Percentiles rank a stretch among this genome's conserved stretches.
These are phyloP conservation scores for Odobenus rosmarus DNA, from an alignment of 2,113 vertebrate species.

Conservation along the genomic window DNA sequence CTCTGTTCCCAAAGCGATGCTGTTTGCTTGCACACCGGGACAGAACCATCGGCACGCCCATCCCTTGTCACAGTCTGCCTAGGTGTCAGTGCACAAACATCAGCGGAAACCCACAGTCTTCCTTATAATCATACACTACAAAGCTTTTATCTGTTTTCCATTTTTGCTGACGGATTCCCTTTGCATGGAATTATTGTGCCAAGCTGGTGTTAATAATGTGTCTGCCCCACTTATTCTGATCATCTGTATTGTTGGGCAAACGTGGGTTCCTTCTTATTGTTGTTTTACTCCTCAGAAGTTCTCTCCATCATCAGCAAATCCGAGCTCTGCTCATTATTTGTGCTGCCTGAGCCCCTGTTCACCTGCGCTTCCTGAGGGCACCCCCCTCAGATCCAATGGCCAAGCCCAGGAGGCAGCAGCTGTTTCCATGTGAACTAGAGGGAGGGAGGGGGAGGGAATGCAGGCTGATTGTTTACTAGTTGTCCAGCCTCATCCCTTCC, in stretches of 20 bases:
- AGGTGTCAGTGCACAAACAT: not conserved
- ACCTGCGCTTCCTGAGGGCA: slow-evolving; percentile 66
- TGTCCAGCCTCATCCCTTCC: not conserved
- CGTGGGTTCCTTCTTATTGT: not conserved
- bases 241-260: slow-evolving; percentile 76
- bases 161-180: slow-evolving; percentile 66
- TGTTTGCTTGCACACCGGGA: accelerated
- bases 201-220: slow-evolving; percentile 68
- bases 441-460: not conserved
- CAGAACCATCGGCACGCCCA: accelerated
- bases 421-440: not conserved
- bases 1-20: not conserved
- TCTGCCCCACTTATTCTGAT: slow-evolving; percentile 75
- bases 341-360: slow-evolving; percentile 52
- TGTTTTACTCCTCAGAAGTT: slow-evolving; percentile 74
- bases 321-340: slow-evolving; percentile 71
- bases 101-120: not conserved
- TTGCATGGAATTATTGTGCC: slow-evolving; percentile 71
- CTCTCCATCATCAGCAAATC: slow-evolving; percentile 80
- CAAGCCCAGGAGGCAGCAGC: not conserved
- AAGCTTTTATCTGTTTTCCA: not conserved
- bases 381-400: not conserved
- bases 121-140: not conserved
- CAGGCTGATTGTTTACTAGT: not conserved
- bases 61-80: accelerated